Evolutionary conservation across 1,140 invertebrate species (phyloP), one percentile per base, ranked within the genome.

Genomic region (Eriocheir sinensis): DNA sequence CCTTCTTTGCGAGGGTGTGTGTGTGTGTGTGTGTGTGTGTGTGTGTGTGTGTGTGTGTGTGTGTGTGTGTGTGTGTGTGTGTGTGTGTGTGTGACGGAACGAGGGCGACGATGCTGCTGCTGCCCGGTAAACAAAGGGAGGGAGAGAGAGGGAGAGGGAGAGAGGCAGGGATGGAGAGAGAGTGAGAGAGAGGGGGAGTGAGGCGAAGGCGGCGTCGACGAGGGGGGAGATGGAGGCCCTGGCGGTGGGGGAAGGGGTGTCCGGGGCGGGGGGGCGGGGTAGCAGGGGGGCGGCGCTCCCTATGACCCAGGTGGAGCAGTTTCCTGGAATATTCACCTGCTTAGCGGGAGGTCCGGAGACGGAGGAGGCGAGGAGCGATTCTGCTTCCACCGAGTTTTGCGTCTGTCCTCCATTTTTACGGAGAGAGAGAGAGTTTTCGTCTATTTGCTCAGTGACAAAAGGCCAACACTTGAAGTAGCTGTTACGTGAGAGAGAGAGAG

Each of bases 271-370:
- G n/a, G n/a, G n/a, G n/a, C n/a, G n/a, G n/a, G n/a, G n/a, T n/a
- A n/a, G n/a, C n/a, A n/a, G n/a, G n/a, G n/a, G 3, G 60, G 60
- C 60, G 4, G 60, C 27, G 60, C n/a, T n/a, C 60, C 60, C 60
- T 21, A 6, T 72, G 60, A 72, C 27, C 60, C 27, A 72, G 48
- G 60, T 72, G 60, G 4, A n/a, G 60, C 60, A n/a, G 27, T 72
- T 72, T 72, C 44, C 60, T 72, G 60, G 60, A 72, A 72, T n/a
- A 72, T 72, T 4, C 60, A 72, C 60, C 60, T 72, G 60, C 60
- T 21, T n/a, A n/a, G 3, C 60, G 60, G 60, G 60, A n/a, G n/a
- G 60, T n/a, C 17, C 21, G n/a, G 60, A n/a, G 60, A 17, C 60
- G 27, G 60, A 72, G 60, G 21, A n/a, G 60, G 60, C 27, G 21